Percentiles rank a stretch among this genome's conserved stretches.
These are phyloP conservation scores for Verasper variegatus DNA, from an alignment of 2,113 vertebrate species.

Conservation along the genomic window DNA sequence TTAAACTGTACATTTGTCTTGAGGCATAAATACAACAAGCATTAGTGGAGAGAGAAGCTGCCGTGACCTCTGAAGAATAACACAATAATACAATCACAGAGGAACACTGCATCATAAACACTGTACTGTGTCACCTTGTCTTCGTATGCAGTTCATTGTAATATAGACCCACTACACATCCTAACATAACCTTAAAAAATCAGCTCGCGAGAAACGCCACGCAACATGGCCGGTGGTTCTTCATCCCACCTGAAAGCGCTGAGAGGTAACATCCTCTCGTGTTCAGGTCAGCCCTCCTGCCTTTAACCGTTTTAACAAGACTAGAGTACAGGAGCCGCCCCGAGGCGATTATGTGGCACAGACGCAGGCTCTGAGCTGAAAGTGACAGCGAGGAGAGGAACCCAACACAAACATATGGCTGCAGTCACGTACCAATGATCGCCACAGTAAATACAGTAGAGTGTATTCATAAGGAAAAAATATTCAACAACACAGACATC, in stretches of 20 bases:
- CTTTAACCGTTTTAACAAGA: conserved; percentile 42
- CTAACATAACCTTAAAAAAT: neutral
- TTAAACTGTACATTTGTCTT: neutral
- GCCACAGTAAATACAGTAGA: neutral
- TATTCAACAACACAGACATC: neutral
- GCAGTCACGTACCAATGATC: conserved; percentile 9
- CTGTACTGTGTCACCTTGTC: neutral
- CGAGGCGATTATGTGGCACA: conserved; percentile 39
- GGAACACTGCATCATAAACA: neutral
- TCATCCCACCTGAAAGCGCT: conserved; percentile 9
- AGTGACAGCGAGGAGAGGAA: conserved; percentile 22
- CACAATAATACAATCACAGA: conserved; percentile 6
- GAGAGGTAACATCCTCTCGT: conserved; percentile 24
- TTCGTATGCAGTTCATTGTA: neutral
- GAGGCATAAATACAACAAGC: neutral
- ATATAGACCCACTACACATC: neutral
- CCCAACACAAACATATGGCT: conserved; percentile 5
- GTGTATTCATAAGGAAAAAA: neutral
- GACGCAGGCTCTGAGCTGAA: conserved; percentile 32
- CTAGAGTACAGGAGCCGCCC: conserved; percentile 49
- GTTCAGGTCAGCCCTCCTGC: conserved; percentile 49
- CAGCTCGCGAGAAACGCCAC: neutral
- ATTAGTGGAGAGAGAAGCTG: conserved; percentile 5
- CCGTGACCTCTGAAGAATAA: conserved; percentile 32
- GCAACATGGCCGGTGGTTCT: neutral